phyloP scores from a whole-genome alignment of 2,888 invertebrate species.

The Abscondita cerata region DNA sequence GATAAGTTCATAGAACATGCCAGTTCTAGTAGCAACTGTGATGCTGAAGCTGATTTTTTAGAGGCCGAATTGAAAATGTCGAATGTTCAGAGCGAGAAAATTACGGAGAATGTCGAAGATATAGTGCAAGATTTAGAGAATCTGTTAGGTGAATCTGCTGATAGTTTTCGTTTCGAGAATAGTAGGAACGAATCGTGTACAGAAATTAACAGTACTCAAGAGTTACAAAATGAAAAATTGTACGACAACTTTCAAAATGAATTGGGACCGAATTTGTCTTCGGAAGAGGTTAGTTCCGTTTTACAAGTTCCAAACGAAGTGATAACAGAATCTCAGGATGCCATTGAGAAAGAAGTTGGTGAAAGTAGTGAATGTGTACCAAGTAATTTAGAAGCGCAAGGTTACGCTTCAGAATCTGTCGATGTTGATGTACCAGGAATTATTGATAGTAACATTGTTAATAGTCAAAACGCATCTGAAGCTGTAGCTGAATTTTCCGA shows the following conservation, averaged over 20 bases:
- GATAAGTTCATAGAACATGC: constrained; percentile 21
- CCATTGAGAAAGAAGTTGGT: constrained; percentile 2
- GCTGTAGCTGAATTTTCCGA: too few relatives aligned
- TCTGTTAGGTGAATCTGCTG: constrained; percentile 48
- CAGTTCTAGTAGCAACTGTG: not conserved
- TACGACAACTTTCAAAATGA: not conserved
- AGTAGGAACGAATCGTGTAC: constrained; percentile 1
- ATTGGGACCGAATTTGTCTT: not conserved
- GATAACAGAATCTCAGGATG: not conserved
- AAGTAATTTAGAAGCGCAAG: too few relatives aligned
- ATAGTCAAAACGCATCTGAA: too few relatives aligned
- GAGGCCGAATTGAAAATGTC: constrained; percentile 47
- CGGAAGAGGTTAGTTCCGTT: not conserved
- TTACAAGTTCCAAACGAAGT: too few relatives aligned
- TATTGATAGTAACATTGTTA: too few relatives aligned
- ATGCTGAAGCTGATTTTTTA: constrained; percentile 42
- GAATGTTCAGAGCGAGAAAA: constrained; percentile 47
- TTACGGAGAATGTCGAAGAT: constrained; percentile 57
- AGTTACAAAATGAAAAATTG: constrained; percentile 3
- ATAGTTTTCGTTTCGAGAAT: constrained; percentile 14
- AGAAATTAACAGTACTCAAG: constrained; percentile 19
- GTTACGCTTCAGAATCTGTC: too few relatives aligned
- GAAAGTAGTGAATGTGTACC: not conserved
- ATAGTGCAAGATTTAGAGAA: constrained; percentile 58
- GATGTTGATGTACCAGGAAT: too few relatives aligned